Evolutionary conservation across 2,113 vertebrate genomes (phyloP).

Genomic region (Camelus bactrianus): DNA sequence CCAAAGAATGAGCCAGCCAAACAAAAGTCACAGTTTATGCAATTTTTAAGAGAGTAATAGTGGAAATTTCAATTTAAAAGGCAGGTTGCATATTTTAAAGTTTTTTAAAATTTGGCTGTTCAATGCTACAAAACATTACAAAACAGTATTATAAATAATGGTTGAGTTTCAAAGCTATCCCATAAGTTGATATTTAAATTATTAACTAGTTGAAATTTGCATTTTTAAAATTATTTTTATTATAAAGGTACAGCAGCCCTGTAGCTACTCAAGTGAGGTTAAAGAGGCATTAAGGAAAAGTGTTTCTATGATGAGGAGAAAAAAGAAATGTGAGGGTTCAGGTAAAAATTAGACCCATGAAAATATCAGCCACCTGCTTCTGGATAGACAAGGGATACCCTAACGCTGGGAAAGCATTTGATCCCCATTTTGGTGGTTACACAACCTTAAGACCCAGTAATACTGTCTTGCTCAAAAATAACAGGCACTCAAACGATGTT

Average conservation of each 20-base stretch:
- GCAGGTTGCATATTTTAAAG: not conserved
- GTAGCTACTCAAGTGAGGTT: not conserved
- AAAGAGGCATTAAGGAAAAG: not conserved
- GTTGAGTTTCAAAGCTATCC: not conserved
- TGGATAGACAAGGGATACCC: not conserved
- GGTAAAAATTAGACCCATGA: not conserved
- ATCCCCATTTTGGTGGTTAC: not conserved
- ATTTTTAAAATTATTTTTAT: constrained; percentile 23
- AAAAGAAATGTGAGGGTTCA: not conserved
- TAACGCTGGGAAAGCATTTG: not conserved
- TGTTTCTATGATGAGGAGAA: not conserved
- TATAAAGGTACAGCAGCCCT: not conserved
- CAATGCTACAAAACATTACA: constrained; percentile 26
- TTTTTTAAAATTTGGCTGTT: not conserved
- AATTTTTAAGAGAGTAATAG: not conserved
- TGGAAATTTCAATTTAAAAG: constrained; percentile 47
- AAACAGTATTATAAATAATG: not conserved
- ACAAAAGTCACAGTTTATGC: not conserved
- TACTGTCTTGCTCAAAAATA: not conserved
- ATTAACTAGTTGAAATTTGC: constrained; percentile 30
- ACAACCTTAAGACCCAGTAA: not conserved
- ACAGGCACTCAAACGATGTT: not conserved
- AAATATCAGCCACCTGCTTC: not conserved
- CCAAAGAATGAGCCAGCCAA: not conserved
- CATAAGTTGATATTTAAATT: not conserved